Conservation (phyloP, 1,140 invertebrate species). For the Antheraea pernyi region DNA sequence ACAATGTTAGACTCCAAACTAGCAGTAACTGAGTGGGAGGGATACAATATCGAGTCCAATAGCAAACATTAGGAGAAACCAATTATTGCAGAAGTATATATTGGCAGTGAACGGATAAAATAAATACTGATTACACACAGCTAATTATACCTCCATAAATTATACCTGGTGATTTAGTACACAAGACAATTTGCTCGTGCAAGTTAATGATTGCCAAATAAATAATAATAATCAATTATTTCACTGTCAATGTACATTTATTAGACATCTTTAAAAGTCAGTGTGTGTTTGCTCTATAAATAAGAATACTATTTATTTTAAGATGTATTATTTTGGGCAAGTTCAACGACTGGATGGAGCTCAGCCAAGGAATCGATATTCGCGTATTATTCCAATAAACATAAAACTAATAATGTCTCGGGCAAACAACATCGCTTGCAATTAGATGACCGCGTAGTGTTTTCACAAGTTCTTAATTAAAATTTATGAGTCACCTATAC, state of each 20-base stretch:
- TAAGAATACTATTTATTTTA: slow-evolving; percentile 14
- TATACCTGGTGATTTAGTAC: not conserved
- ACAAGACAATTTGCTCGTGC: too few relatives aligned
- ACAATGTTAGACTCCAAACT: not conserved
- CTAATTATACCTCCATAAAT: not conserved
- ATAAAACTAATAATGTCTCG: not conserved
- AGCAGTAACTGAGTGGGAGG: not conserved
- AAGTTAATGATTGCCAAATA: too few relatives aligned
- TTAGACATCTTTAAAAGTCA: too few relatives aligned
- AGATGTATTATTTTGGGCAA: slow-evolving; percentile 20
- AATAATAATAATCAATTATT: not conserved
- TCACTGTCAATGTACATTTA: too few relatives aligned
- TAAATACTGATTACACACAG: not conserved
- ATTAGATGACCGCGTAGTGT: not conserved
- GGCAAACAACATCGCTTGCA: not conserved
- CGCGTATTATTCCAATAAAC: not conserved
- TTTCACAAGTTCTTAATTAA: not conserved
- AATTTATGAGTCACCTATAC: too few relatives aligned
- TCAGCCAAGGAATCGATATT: slow-evolving; percentile 13
- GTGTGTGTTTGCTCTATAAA: not conserved
- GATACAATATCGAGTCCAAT: not conserved
- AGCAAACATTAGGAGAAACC: not conserved
- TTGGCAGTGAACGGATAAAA: not conserved
- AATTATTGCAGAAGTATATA: not conserved
- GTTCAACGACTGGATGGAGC: slow-evolving; percentile 18